phyloP scores from a whole-genome alignment of 2,113 vertebrate species.

The Martes martes region DNA sequence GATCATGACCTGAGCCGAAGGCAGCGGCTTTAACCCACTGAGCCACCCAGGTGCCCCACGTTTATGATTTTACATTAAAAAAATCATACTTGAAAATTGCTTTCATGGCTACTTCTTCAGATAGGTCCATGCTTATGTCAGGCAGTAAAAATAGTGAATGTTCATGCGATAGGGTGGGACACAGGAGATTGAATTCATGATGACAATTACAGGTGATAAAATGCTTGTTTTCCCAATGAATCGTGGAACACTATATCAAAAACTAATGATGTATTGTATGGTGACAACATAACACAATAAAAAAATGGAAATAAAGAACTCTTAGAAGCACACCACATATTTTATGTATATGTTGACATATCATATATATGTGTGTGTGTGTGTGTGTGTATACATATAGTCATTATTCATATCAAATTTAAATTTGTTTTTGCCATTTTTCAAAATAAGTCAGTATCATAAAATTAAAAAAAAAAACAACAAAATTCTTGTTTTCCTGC shows the following conservation, averaged over 20 bases:
- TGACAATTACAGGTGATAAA: background rate
- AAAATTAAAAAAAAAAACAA: background rate
- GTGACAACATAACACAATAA: too few species aligned
- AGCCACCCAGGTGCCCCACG: too few species aligned
- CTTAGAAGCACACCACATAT: background rate
- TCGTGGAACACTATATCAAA: too few species aligned
- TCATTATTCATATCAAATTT: conserved; percentile 19
- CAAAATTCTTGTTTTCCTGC: background rate
- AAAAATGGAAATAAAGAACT: background rate
- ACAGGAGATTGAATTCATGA: background rate
- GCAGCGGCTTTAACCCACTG: too few species aligned
- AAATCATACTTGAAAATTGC: background rate
- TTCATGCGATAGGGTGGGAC: background rate
- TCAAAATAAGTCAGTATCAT: conserved; percentile 51
- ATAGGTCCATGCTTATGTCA: background rate
- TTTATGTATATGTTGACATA: background rate
- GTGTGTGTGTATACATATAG: background rate
- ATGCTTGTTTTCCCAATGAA: background rate
- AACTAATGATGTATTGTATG: too few species aligned
- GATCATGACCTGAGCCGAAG: too few species aligned
- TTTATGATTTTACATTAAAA: background rate
- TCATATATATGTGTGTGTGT: background rate
- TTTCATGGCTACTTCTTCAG: background rate
- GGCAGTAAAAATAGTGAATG: background rate
- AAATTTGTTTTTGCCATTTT: conserved; percentile 41